A percentile compares a stretch with the other conserved stretches of the same genome.
Conservation (phyloP, 2,113 vertebrate genomes). For the Acrocephalus arundinaceus region DNA sequence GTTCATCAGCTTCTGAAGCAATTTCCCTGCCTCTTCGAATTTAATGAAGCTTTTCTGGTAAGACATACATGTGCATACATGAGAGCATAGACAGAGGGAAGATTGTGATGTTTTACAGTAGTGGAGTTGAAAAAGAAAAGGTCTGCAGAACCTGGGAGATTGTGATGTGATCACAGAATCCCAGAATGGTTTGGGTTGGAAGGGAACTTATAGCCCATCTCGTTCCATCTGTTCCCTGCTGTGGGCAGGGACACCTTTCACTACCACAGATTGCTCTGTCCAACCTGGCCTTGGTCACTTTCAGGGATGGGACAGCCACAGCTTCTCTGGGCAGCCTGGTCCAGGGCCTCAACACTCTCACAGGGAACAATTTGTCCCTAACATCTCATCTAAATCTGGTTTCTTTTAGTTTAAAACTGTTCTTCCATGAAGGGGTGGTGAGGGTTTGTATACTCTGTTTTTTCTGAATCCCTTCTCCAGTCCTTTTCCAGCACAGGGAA, state of each 20-base stretch:
- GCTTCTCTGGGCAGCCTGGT: neutral
- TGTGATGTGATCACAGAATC: neutral
- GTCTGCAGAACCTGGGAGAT: neutral
- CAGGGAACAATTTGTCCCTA: neutral
- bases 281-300: neutral
- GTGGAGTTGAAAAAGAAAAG: neutral
- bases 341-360: neutral
- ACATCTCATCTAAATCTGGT: neutral
- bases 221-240: fast-evolving
- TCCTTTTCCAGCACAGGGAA: neutral
- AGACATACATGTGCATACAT: neutral
- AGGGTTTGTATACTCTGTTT: neutral
- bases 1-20: slow-evolving; percentile 97
- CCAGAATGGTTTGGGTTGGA: neutral
- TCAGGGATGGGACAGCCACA: neutral
- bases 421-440: neutral
- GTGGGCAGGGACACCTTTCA: neutral
- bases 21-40: slow-evolving; percentile 97
- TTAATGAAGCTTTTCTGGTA: slow-evolving; percentile 97
- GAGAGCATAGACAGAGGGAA: neutral
- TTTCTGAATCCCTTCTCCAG: neutral
- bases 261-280: neutral
- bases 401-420: neutral
- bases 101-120: neutral
- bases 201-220: neutral